Evolutionary conservation across 2,888 invertebrate species (phyloP).

Genomic region (Mimas tiliae): DNA sequence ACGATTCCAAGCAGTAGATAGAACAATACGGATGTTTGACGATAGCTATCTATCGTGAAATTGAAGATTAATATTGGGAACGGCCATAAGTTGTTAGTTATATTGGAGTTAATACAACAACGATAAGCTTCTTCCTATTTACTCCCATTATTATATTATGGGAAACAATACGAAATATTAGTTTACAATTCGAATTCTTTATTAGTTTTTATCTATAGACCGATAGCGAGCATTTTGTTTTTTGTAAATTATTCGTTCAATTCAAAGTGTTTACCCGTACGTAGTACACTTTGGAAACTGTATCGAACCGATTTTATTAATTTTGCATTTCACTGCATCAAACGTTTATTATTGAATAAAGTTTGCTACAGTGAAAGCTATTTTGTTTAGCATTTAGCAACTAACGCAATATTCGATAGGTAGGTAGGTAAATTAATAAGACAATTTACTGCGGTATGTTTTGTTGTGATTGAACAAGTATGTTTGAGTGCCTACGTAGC

Average conservation of each 20-base stretch:
- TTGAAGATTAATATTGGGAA: no score
- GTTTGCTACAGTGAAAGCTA: not conserved
- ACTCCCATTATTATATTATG: no score
- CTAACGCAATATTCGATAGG: constrained; percentile 3
- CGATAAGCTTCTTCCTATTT: no score
- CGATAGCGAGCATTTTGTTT: not conserved
- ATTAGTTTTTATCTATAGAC: not conserved
- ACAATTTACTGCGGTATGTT: not conserved
- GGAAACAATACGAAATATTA: not conserved
- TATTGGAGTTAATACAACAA: no score
- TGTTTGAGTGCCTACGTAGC: constrained; percentile 24
- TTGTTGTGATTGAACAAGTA: not conserved
- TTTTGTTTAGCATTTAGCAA: constrained; percentile 5
- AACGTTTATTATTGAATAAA: not conserved
- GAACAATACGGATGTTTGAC: no score
- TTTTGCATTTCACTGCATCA: not conserved
- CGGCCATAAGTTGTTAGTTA: no score
- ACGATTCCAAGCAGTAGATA: no score
- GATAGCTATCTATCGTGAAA: no score
- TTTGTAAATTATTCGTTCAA: not conserved
- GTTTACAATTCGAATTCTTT: no score
- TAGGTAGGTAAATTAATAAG: not conserved
- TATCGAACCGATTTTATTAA: not conserved
- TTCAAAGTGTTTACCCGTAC: not conserved
- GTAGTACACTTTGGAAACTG: not conserved